Conservation (phyloP, 2,797 vertebrate species). For the Mico argentatus region DNA sequence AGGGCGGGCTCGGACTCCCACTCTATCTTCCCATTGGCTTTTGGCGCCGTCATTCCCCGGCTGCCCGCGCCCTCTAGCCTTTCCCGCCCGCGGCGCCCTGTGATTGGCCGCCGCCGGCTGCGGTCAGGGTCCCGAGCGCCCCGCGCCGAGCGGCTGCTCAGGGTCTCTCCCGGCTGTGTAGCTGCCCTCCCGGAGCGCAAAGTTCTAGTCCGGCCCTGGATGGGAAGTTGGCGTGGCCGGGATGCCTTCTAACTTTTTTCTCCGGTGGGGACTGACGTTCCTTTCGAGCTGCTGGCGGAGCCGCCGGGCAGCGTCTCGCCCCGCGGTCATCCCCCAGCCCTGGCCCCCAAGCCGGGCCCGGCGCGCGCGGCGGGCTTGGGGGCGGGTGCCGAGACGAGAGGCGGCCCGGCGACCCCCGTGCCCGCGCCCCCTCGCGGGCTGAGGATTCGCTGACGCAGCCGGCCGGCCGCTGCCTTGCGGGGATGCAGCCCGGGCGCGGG, state of each 20-base stretch:
- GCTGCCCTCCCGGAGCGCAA: neutral
- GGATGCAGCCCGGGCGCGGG: neutral
- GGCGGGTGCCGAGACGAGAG: neutral
- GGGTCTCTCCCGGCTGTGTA: neutral
- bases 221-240: neutral
- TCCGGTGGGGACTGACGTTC: neutral
- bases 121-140: neutral
- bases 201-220: slow-evolving; percentile 9
- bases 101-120: slow-evolving; percentile 52
- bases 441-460: neutral
- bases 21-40: neutral
- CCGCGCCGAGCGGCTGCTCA: neutral
- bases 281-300: neutral
- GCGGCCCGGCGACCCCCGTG: neutral
- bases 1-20: neutral
- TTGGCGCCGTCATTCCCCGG: slow-evolving; percentile 7
- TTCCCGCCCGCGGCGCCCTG: slow-evolving; percentile 15
- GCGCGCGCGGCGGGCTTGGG: neutral
- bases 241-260: neutral
- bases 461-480: neutral
- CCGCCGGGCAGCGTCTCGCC: neutral
- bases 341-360: neutral
- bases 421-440: neutral
- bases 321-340: neutral
- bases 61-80: neutral